These are phyloP conservation scores for Rhinichthys klamathensis DNA, from an alignment of 2,113 vertebrate species.

Conservation along the genomic window DNA sequence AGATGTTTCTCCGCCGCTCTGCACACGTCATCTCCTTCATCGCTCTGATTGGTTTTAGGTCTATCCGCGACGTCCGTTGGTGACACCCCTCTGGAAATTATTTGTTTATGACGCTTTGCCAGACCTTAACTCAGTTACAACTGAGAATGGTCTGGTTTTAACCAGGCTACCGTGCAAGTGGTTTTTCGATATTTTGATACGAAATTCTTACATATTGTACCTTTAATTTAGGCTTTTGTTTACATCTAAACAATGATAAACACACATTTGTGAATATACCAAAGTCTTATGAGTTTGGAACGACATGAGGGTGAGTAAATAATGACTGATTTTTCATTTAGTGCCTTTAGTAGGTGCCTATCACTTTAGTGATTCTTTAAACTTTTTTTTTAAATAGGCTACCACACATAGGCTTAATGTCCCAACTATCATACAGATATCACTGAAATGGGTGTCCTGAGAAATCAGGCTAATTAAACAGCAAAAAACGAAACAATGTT, in stretches of 20 bases:
- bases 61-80: too few relatives aligned
- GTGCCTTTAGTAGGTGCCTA: neutral
- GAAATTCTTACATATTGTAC: too few relatives aligned
- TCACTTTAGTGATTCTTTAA: neutral
- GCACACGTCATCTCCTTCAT: too few relatives aligned
- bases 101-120: too few relatives aligned
- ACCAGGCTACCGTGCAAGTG: too few relatives aligned
- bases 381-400: neutral
- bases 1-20: too few relatives aligned
- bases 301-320: neutral
- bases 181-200: too few relatives aligned
- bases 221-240: neutral
- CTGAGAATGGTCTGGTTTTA: too few relatives aligned
- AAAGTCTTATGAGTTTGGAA: neutral
- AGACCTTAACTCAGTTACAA: too few relatives aligned
- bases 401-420: neutral
- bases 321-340: neutral
- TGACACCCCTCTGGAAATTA: too few relatives aligned
- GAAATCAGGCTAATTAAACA: neutral
- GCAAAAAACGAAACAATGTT: neutral
- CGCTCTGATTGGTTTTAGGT: too few relatives aligned
- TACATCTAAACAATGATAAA: neutral
- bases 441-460: neutral
- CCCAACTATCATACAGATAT: neutral
- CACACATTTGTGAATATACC: neutral